Evolutionary conservation across 2,888 invertebrate species (phyloP).

Genomic region (Brenthis ino): DNA sequence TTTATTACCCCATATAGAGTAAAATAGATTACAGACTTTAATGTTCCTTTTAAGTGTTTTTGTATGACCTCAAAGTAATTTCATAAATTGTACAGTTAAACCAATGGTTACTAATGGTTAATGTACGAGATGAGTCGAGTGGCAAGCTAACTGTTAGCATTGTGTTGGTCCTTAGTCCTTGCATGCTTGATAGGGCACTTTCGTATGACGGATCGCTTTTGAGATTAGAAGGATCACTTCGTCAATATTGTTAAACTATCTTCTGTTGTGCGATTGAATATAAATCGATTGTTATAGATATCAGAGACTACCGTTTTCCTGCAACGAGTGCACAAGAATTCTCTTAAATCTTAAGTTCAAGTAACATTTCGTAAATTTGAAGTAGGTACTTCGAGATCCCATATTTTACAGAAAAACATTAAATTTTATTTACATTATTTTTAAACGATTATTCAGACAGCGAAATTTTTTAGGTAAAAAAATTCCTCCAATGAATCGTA

Average conservation of each 20-base stretch:
- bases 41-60: no score
- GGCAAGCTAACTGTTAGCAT: conserved; percentile 41
- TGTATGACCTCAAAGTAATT: no score
- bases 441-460: no score
- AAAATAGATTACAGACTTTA: neutral
- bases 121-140: conserved; percentile 27
- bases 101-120: no score
- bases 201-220: conserved; percentile 42
- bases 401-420: no score
- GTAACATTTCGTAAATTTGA: no score
- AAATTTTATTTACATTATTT: no score
- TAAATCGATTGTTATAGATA: conserved; percentile 19
- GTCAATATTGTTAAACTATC: conserved; percentile 30
- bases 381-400: no score
- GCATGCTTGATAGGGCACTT: conserved; percentile 43
- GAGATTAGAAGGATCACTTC: conserved; percentile 32
- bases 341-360: no score
- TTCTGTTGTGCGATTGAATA: conserved; percentile 22
- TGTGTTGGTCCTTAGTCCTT: conserved; percentile 45
- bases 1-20: conserved; percentile 3
- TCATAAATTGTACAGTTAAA: no score
- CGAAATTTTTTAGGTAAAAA: no score
- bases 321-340: neutral
- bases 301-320: conserved; percentile 15
- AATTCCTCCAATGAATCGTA: no score